Evolutionary conservation across 1,140 invertebrate genomes (phyloP), one percentile per base, ranked within the genome.

Genomic region (Mya arenaria): DNA sequence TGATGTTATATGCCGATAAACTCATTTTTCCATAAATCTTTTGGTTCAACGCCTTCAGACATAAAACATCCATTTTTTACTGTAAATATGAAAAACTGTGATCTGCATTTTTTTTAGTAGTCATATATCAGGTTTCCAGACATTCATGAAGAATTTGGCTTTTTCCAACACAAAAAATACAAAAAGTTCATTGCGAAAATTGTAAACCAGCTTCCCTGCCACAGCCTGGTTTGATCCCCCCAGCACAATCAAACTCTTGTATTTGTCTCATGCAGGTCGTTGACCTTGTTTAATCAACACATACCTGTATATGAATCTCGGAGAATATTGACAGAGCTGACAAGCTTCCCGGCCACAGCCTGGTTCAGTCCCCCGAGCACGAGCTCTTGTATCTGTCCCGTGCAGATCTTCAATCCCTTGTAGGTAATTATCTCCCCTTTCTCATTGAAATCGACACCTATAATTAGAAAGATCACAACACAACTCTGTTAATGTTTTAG

Each of bases 321-420:
- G 8, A 98, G 93, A 89, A 96, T 96, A 85, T 97, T 95, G 0
- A 98, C 95, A 17, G 97, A 97, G 52, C 95, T 95, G 4, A 97
- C 95, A 30, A 98, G 92, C 90, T 97, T 96, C 65, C 95, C 94
- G 23, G 96, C 97, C 4, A 98, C 96, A 74, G 95, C 95, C 80
- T 95, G 95, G 84, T 97, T 97, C 19, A 98, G 91, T 78, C 95
- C 94, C 1, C 94, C 93, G 0, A 98, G 92, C 8, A 98, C 96
- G 63, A 95, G 92, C 92, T 95, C 95, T 88, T 97, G 96, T 36
- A 98, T 96, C 92, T 97, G 96, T n/a, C 95, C 93, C 34, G 94
- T 93, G 86, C 94, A 95, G 15, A 92, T 90, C 86, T 94, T 93
- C 19, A 94, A 80, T 36, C 94, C 93, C 69, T 91, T 88, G 17